These are phyloP conservation scores for Seriola aureovittata DNA, from an alignment of 2,113 vertebrate species.

Conservation along the genomic window DNA sequence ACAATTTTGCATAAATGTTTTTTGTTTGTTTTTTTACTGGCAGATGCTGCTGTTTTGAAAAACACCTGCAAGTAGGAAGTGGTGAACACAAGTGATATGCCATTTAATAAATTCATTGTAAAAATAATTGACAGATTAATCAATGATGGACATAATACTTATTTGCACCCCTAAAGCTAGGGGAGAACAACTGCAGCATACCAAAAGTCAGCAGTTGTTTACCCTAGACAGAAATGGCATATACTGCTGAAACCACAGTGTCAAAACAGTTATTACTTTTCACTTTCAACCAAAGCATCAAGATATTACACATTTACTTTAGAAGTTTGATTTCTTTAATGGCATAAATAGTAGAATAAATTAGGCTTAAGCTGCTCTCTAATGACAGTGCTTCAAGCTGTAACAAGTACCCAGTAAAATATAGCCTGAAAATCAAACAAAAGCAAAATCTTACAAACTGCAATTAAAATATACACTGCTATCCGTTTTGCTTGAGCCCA, in stretches of 20 bases:
- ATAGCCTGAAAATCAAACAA: slow-evolving; percentile 67
- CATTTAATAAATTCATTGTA: neutral
- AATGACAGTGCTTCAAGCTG: slow-evolving; percentile 58
- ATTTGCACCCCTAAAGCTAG: too few species aligned
- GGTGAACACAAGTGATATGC: neutral
- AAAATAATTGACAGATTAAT: neutral
- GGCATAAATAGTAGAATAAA: slow-evolving; percentile 63
- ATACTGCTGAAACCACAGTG: slow-evolving; percentile 21
- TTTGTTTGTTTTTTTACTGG: neutral
- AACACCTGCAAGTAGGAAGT: neutral
- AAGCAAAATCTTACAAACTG: slow-evolving; percentile 61
- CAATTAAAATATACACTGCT: slow-evolving; percentile 75
- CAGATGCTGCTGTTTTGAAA: neutral
- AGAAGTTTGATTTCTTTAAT: slow-evolving; percentile 56
- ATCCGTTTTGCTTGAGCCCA: slow-evolving; percentile 68
- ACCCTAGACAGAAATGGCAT: neutral
- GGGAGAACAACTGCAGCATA: too few species aligned
- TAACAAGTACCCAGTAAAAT: slow-evolving; percentile 58
- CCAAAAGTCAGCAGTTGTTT: neutral
- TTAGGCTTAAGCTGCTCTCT: slow-evolving; percentile 58
- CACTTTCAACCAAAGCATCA: slow-evolving; percentile 46
- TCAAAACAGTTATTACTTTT: slow-evolving; percentile 30
- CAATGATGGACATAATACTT: neutral
- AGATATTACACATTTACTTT: slow-evolving; percentile 48
- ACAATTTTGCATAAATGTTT: neutral